Conservation (phyloP, 2,797 vertebrate genomes). For the Smutsia gigantea region DNA sequence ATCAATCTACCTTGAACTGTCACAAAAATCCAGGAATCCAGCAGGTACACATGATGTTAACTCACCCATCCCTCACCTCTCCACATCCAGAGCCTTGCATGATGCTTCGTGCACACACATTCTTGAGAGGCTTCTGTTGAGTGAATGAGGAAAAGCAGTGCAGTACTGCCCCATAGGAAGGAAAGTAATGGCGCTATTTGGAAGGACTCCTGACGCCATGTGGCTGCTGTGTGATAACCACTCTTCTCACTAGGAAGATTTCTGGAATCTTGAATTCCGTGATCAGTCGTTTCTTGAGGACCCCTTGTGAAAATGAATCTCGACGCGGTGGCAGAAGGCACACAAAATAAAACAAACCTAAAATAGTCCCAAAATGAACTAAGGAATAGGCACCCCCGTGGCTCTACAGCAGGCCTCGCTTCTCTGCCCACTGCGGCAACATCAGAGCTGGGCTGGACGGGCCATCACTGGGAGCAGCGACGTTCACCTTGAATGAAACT, state of each 20-base stretch:
- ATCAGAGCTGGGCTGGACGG: neutral
- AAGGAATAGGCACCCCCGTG: no score
- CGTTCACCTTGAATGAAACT: neutral
- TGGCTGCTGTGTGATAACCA: neutral
- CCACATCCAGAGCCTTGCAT: neutral
- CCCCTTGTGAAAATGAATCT: neutral
- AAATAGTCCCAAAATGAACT: neutral
- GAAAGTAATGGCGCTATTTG: neutral
- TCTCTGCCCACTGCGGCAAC: neutral
- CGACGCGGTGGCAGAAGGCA: neutral
- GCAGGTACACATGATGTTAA: neutral
- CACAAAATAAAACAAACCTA: neutral
- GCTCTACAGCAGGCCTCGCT: neutral
- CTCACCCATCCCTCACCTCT: neutral
- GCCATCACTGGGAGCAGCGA: neutral
- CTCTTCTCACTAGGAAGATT: neutral
- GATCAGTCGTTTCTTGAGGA: neutral
- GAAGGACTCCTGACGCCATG: neutral
- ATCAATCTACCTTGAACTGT: neutral
- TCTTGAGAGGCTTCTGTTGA: neutral
- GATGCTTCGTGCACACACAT: neutral
- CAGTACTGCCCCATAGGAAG: neutral
- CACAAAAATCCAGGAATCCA: neutral
- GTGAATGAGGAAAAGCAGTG: neutral
- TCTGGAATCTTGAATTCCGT: neutral